These are phyloP conservation scores for Paradisaea rubra DNA, from an alignment of 2,113 vertebrate genomes.

Conservation along the genomic window DNA sequence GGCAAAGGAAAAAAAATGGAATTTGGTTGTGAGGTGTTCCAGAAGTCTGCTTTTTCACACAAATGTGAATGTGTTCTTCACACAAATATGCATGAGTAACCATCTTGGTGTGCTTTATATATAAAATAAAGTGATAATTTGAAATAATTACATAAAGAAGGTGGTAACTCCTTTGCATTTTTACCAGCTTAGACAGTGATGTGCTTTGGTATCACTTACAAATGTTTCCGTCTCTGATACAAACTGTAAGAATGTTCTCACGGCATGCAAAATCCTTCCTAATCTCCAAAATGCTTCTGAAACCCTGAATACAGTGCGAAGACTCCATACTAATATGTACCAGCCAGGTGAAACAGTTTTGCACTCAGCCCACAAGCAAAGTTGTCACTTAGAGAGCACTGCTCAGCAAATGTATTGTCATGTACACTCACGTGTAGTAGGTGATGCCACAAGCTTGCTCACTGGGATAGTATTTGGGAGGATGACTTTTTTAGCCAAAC, in stretches of 20 bases:
- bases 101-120: background rate
- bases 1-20: background rate
- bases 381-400: accelerated
- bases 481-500: background rate
- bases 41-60: background rate
- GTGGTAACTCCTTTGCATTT: background rate
- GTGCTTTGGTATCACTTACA: background rate
- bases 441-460: background rate
- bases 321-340: background rate
- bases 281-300: background rate
- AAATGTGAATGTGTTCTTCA: background rate
- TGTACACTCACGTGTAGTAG: background rate
- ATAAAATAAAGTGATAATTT: background rate
- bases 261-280: background rate
- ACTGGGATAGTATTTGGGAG: background rate
- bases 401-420: background rate
- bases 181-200: background rate
- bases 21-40: background rate
- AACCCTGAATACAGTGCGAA: background rate
- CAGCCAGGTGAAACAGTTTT: background rate
- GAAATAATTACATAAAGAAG: background rate
- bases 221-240: background rate
- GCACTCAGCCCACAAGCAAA: background rate
- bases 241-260: background rate
- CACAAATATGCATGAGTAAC: background rate